Percentiles rank a stretch among this genome's conserved stretches.
Evolutionary conservation across 2,888 invertebrate species (phyloP).

Genomic region (Trichopoda pennipes): DNA sequence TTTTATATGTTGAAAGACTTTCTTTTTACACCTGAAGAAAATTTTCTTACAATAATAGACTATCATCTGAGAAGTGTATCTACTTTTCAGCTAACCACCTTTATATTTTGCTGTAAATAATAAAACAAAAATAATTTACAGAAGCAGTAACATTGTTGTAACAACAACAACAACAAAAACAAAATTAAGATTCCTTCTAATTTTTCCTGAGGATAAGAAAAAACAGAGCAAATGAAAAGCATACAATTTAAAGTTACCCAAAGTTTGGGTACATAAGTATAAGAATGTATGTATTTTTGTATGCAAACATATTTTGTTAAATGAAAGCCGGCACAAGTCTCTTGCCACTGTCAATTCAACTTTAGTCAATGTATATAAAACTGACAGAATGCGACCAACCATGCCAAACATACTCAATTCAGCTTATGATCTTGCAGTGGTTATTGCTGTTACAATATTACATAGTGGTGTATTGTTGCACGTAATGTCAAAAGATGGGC

Average conservation of each 20-base stretch:
- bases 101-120: conserved; percentile 39
- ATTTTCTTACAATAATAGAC: conserved; percentile 35
- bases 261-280: conserved; percentile 37
- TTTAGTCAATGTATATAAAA: conserved; percentile 65
- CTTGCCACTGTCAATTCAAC: conserved; percentile 73
- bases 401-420: conserved; percentile 68
- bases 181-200: conserved; percentile 32
- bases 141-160: conserved; percentile 60
- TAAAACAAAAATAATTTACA: conserved; percentile 35
- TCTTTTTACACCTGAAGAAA: neutral
- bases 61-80: conserved; percentile 71
- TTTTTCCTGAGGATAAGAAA: conserved; percentile 27
- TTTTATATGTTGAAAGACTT: no score
- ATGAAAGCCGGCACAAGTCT: conserved; percentile 79
- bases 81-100: conserved; percentile 59
- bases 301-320: conserved; percentile 63
- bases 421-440: conserved; percentile 55
- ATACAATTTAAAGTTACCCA: conserved; percentile 57
- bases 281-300: conserved; percentile 3
- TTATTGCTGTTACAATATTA: conserved; percentile 29
- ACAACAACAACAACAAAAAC: conserved; percentile 6
- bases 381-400: conserved; percentile 72
- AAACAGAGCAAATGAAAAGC: conserved; percentile 12
- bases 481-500: conserved; percentile 46
- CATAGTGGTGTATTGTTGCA: conserved; percentile 28